These are phyloP conservation scores for Myotis myotis DNA, from an alignment of 2,797 vertebrate genomes.

Conservation along the genomic window DNA sequence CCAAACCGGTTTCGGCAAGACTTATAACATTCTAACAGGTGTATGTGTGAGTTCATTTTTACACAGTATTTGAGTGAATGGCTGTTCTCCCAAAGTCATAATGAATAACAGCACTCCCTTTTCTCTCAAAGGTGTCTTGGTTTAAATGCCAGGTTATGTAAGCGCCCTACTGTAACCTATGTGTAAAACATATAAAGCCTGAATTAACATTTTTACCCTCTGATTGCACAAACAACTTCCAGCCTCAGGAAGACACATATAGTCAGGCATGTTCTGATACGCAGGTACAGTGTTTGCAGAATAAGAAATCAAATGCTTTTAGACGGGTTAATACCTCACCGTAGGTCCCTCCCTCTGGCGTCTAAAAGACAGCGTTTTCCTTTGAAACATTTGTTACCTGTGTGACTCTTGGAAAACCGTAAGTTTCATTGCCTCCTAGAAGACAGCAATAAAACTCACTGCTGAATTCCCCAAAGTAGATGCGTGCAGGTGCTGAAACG, in stretches of 20 bases:
- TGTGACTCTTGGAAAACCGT: not conserved
- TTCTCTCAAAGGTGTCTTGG: not conserved
- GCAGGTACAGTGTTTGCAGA: not conserved
- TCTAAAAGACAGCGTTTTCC: not conserved
- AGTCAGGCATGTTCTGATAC: not conserved
- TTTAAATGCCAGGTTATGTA: not conserved
- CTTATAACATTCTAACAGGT: not conserved
- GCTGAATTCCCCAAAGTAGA: conserved; percentile 12
- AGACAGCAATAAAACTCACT: not conserved
- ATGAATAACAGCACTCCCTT: not conserved
- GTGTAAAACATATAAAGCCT: not conserved
- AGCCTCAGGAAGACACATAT: not conserved
- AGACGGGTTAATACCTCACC: not conserved
- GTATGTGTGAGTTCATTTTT: not conserved
- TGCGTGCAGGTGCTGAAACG: not conserved
- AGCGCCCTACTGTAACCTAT: not conserved
- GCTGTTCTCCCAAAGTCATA: not conserved
- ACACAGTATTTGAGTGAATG: not conserved
- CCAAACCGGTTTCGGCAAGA: too few species aligned
- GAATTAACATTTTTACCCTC: not conserved
- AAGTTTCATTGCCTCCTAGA: not conserved
- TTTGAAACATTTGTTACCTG: not conserved
- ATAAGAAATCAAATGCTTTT: not conserved
- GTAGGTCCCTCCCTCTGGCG: not conserved
- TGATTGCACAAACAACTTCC: not conserved